Base-by-base conservation (phyloP, 1,140 invertebrate genomes). In the Pissodes strobi region DNA sequence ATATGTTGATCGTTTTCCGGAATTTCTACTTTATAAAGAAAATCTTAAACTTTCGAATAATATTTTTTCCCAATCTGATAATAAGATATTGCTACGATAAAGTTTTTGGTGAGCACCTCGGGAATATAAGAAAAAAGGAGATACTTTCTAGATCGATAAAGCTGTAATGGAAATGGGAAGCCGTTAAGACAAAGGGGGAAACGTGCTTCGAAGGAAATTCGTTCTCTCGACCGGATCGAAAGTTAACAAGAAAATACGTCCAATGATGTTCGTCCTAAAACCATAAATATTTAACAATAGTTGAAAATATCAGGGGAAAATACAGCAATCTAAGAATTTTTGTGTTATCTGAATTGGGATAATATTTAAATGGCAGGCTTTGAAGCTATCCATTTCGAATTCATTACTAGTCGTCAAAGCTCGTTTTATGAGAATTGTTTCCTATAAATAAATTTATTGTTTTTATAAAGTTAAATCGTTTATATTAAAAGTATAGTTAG, bases 81-180 rank as follows among this genome's bases (percentile, higher is more conserved):
- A 55, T 55, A 39, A 55, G 52, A 39, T 55, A 55, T 55, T 13
- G 34, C 52, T 13, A 21, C 34, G 52, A 55, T 55, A 55, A 39
- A 55, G 52, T 25, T 25, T n/a, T 34, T 55, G 22, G 55, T 18
- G 39, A 39, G 38, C 55, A 57, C 55, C 38, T 57, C 43, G 59
- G 39, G 59, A 62, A 62, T 62, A 62, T 62, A 62, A 62, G 25
- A 51, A 52, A 52, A 62, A 53, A 19, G 49, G 48, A 53, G 59
- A 62, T 62, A 53, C 59, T 62, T 62, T 17, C 45, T 4, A 41
- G 49, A 62, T 62, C 59, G 59, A 62, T 62, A 52, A 51, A 53
- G 45, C 59, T 53, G 49, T 62, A 53, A 62, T 62, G 59, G 59
- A 62, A 62, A 62, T 62, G 49, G 59, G 49, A 51, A 62, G 59